Conservation (phyloP, 2,113 vertebrate species). For the Microcebus griseorufus region DNA sequence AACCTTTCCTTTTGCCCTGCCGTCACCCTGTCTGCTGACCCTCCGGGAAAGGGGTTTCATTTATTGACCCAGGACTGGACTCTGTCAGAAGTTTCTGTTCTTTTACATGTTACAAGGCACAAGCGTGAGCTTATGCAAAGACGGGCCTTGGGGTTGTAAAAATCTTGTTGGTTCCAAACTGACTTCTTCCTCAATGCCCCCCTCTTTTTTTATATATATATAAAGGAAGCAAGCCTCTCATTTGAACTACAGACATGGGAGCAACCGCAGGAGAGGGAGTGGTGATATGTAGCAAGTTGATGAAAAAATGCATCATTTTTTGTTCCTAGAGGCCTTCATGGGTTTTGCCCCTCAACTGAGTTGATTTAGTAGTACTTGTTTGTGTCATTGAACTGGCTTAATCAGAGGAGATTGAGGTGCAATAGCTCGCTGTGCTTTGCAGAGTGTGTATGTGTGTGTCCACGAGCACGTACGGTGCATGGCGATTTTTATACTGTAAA, state of each 20-base stretch:
- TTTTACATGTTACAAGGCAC: neutral
- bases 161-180: neutral
- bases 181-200: neutral
- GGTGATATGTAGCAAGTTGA: neutral
- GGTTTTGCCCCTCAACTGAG: neutral
- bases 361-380: constrained; percentile 59
- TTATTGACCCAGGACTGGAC: neutral
- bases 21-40: neutral
- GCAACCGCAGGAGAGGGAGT: neutral
- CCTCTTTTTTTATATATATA: neutral
- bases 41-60: neutral
- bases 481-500: neutral
- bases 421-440: neutral
- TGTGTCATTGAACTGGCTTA: constrained; percentile 51
- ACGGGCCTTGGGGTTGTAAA: neutral
- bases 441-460: neutral
- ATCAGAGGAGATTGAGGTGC: neutral
- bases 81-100: neutral
- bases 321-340: neutral
- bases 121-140: neutral
- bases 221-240: neutral
- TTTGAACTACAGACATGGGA: constrained; percentile 31
- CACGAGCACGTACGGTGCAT: neutral
- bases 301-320: neutral
- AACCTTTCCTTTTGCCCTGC: neutral